phyloP scores from a whole-genome alignment of 2,888 invertebrate species.

The Drosophila kambysellisi region DNA sequence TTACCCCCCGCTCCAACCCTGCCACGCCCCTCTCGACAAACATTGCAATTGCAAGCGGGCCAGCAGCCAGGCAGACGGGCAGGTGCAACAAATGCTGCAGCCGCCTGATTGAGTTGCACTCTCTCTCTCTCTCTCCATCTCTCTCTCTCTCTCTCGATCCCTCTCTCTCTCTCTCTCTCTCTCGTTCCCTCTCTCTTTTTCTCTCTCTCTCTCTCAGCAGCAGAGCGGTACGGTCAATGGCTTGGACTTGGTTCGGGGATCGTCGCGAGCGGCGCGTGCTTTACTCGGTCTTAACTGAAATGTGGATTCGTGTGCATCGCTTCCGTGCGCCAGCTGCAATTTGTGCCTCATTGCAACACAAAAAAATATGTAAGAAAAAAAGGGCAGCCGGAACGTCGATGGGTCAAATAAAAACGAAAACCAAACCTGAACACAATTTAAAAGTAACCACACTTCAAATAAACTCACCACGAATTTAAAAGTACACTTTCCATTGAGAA shows the following conservation, averaged over 20 bases:
- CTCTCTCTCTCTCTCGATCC: not conserved
- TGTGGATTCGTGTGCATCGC: conserved; percentile 63
- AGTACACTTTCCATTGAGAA: conserved; percentile 1
- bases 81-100: conserved; percentile 62
- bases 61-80: conserved; percentile 13
- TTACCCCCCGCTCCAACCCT: conserved; percentile 47
- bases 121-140: not conserved
- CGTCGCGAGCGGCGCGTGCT: conserved; percentile 75
- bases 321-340: conserved; percentile 80
- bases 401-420: conserved; percentile 32
- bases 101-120: conserved; percentile 71
- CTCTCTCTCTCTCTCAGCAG: conserved; percentile 8
- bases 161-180: not conserved
- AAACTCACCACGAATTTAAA: not conserved
- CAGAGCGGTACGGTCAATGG: conserved; percentile 68
- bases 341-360: conserved; percentile 59
- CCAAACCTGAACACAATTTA: conserved; percentile 42
- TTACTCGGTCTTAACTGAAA: conserved; percentile 43
- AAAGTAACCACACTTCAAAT: conserved; percentile 15
- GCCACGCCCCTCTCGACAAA: conserved; percentile 24
- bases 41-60: conserved; percentile 34
- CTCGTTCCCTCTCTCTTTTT: conserved; percentile 1
- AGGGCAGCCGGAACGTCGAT: conserved; percentile 68
- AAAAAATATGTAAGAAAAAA: conserved; percentile 20
- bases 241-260: conserved; percentile 40